Conservation (phyloP, 64 coral and sea anemone species). For the Stichodactyla helianthus region DNA sequence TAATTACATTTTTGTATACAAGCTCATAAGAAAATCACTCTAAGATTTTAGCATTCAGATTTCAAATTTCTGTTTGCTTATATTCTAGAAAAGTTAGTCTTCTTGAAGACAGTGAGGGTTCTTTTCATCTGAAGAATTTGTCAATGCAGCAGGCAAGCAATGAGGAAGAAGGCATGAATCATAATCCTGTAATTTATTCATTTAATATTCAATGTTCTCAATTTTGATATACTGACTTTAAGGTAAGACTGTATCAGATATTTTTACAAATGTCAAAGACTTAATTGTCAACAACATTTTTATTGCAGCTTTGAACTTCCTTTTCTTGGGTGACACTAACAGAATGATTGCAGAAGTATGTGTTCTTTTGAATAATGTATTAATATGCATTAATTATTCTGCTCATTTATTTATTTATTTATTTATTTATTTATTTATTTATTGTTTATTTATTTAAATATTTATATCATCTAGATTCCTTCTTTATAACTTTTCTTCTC, state of each 20-base stretch:
- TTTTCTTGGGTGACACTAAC: slow-evolving; percentile 97
- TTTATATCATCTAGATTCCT: too few relatives aligned
- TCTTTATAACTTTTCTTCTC: too few relatives aligned
- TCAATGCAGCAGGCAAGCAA: slow-evolving; percentile 91
- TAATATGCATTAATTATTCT: too few relatives aligned
- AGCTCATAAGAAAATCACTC: too few relatives aligned
- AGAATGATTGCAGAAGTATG: slow-evolving; percentile 97
- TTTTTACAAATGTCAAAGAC: too few relatives aligned
- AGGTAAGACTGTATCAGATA: too few relatives aligned
- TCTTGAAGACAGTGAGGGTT: slow-evolving; percentile 87
- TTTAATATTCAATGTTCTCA: neutral
- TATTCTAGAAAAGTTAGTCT: slow-evolving; percentile 74
- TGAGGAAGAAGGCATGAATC: slow-evolving; percentile 73
- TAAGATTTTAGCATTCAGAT: too few relatives aligned
- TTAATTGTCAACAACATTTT: neutral
- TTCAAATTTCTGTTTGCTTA: neutral
- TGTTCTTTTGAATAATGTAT: neutral
- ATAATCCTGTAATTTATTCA: neutral
- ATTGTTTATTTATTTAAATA: neutral
- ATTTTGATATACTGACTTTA: too few relatives aligned
- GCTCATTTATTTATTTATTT: neutral
- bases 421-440: too few relatives aligned
- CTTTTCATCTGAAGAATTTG: slow-evolving; percentile 89
- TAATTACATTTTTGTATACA: too few relatives aligned
- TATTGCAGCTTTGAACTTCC: slow-evolving; percentile 74